Evolutionary conservation across 2,113 vertebrate genomes (phyloP).

Genomic region (Arenaria interpres): DNA sequence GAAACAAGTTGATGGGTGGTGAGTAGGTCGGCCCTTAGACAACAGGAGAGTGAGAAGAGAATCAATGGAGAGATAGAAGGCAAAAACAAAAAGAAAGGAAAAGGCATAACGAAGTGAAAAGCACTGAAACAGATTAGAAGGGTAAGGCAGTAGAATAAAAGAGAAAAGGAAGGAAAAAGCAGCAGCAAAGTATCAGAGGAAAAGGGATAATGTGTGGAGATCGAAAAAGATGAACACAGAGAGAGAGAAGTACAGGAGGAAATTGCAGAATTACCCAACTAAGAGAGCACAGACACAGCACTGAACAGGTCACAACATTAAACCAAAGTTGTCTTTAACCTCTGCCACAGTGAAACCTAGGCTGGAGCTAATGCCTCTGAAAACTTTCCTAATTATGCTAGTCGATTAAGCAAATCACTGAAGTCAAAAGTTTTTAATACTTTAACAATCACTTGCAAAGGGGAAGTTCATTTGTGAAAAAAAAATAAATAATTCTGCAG

Average conservation of each 20-base stretch:
- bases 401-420: neutral
- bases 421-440: neutral
- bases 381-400: neutral
- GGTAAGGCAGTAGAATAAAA: neutral
- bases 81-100: constrained; percentile 1
- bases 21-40: neutral
- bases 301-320: neutral
- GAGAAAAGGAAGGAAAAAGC: neutral
- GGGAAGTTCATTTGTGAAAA: neutral
- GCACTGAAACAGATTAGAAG: neutral
- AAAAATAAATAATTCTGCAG: neutral
- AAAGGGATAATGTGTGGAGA: neutral
- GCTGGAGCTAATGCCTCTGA: neutral
- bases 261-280: neutral
- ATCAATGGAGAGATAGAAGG: neutral
- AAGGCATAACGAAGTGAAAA: neutral
- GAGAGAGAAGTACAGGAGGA: neutral
- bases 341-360: neutral
- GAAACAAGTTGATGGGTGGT: constrained; percentile 2
- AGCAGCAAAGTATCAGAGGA: neutral
- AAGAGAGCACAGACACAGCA: neutral
- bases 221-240: neutral
- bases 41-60: constrained; percentile 8
- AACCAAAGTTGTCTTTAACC: neutral
- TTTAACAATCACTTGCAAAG: neutral